Percentiles rank a stretch among this genome's conserved stretches.
Conservation (phyloP, 2,113 vertebrate species). For the Aplodontia rufa region DNA sequence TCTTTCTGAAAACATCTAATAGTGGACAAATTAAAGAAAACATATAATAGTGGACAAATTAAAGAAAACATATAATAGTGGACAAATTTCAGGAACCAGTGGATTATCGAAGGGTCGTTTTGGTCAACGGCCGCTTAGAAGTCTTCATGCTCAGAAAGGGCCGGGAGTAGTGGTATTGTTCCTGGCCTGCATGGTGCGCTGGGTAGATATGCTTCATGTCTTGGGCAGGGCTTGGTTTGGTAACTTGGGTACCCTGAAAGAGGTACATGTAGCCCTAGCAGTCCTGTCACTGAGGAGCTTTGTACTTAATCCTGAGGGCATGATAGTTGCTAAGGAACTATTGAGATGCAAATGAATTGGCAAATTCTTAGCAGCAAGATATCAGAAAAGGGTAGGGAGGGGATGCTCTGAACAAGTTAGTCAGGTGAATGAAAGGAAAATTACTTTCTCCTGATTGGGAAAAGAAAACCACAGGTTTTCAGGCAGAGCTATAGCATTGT, state of each 20-base stretch:
- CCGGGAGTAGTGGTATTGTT: not conserved
- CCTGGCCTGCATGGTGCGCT: not conserved
- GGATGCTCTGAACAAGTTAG: constrained; percentile 69
- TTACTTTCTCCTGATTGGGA: constrained; percentile 71
- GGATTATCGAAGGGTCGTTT: not conserved
- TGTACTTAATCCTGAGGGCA: constrained; percentile 54
- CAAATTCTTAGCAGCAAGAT: constrained; percentile 70
- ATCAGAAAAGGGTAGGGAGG: constrained; percentile 62
- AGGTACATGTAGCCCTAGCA: not conserved
- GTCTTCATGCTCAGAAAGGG: not conserved
- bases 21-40: not conserved
- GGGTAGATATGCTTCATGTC: not conserved
- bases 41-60: not conserved
- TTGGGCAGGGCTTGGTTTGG: not conserved
- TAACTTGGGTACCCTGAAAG: not conserved
- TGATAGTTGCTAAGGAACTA: constrained; percentile 78
- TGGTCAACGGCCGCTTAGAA: not conserved
- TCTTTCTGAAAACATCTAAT: not conserved
- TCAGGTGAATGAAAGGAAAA: constrained; percentile 77
- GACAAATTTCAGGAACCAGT: not conserved
- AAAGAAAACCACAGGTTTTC: constrained; percentile 66
- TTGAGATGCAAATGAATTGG: constrained; percentile 78
- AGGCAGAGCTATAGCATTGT: constrained; percentile 39
- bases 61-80: not conserved
- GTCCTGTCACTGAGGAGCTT: constrained; percentile 61